A percentile compares a stretch with the other conserved stretches of the same genome.
Evolutionary conservation across 2,113 vertebrate species (phyloP).

Genomic region (Paramormyrops kingsleyae): DNA sequence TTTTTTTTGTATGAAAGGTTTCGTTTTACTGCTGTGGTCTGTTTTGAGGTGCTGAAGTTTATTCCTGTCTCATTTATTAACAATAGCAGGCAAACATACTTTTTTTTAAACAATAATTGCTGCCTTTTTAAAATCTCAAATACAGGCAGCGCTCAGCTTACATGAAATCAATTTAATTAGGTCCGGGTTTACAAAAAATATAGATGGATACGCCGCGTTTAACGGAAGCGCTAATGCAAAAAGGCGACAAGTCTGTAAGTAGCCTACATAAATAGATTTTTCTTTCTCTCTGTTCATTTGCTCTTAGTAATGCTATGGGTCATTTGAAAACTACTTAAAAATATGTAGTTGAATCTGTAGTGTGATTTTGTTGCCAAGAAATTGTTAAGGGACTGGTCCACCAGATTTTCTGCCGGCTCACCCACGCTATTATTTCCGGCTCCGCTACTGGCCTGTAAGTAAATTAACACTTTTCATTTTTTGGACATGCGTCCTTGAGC

Average conservation of each 20-base stretch:
- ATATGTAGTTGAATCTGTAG: not conserved
- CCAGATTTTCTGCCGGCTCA: not conserved
- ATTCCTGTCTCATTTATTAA: not conserved
- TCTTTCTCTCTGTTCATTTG: not conserved
- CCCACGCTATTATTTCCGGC: not conserved
- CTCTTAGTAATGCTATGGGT: not conserved
- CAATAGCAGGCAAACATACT: not conserved
- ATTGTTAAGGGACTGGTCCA: not conserved
- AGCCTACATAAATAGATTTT: not conserved
- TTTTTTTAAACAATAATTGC: not conserved
- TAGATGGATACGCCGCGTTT: not conserved
- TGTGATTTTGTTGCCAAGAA: not conserved
- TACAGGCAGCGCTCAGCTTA: not conserved
- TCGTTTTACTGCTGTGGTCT: not conserved
- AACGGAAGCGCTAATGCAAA: not conserved
- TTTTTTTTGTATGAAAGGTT: not conserved
- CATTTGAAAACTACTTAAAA: not conserved
- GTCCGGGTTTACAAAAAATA: not conserved
- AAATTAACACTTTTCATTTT: not conserved
- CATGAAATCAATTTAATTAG: not conserved
- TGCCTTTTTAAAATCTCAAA: not conserved
- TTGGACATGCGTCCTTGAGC: not conserved
- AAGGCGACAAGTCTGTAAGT: too few relatives aligned
- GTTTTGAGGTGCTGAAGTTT: not conserved
- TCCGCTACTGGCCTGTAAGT: not conserved